Evolutionary conservation across 1,140 invertebrate species (phyloP).

Genomic region (Tribolium castaneum): DNA sequence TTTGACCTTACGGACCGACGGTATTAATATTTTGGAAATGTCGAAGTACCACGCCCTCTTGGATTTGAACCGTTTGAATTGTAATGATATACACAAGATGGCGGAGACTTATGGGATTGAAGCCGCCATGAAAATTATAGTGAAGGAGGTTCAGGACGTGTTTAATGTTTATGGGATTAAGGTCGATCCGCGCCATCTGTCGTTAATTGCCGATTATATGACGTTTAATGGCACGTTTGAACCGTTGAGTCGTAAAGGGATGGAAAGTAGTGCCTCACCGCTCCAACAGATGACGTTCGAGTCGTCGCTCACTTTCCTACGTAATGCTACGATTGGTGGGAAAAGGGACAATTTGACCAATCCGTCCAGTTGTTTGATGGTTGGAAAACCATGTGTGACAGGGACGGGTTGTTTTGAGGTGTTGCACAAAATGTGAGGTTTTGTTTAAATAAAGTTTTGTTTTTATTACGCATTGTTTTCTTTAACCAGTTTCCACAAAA

Average conservation of each 20-base stretch:
- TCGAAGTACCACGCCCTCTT: conserved; percentile 83
- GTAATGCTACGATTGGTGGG: conserved; percentile 80
- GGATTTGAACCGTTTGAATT: conserved; percentile 89
- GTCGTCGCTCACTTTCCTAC: conserved; percentile 89
- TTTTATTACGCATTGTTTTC: not conserved
- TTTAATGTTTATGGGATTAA: conserved; percentile 97
- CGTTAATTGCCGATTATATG: conserved; percentile 97
- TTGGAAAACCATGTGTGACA: conserved; percentile 83
- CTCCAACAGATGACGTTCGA: conserved; percentile 99
- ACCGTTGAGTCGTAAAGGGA: conserved; percentile 90
- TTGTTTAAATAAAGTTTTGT: not conserved
- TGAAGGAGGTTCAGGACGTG: conserved; percentile 86
- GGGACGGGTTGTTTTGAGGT: conserved; percentile 87
- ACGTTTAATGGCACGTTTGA: conserved; percentile 91
- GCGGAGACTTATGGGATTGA: conserved; percentile 95
- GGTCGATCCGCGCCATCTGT: conserved; percentile 94
- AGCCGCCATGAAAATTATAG: conserved; percentile 90
- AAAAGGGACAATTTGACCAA: conserved; percentile 82
- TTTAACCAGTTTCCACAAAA: too few species aligned
- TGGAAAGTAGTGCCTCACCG: conserved; percentile 88
- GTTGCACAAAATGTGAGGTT: conserved; percentile 42
- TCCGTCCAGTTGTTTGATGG: conserved; percentile 89
- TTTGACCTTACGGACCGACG: conserved; percentile 89
- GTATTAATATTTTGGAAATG: conserved; percentile 93
- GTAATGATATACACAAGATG: conserved; percentile 95